A percentile compares a stretch with the other conserved stretches of the same genome.
These are phyloP conservation scores for Graphium colonna DNA, from an alignment of 2,888 invertebrate genomes.

Conservation along the genomic window DNA sequence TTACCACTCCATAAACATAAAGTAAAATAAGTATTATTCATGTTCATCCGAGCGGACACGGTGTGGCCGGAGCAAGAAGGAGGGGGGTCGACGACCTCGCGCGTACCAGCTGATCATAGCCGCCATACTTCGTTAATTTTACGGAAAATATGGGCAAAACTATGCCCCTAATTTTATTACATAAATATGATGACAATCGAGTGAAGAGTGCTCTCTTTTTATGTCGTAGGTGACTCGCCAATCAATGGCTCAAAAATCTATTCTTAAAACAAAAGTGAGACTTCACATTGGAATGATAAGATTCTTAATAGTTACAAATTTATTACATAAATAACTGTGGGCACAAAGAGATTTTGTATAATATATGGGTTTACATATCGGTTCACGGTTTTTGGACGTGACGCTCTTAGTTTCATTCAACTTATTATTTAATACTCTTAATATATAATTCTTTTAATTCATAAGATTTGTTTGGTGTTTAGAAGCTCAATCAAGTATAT, in stretches of 20 bases:
- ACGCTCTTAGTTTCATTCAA: constrained; percentile 19
- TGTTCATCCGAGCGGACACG: too few relatives aligned
- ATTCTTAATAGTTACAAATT: constrained; percentile 40
- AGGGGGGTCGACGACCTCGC: too few relatives aligned
- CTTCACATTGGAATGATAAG: constrained; percentile 43
- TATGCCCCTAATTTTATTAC: too few relatives aligned
- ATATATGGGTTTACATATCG: constrained; percentile 19
- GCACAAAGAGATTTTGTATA: constrained; percentile 25
- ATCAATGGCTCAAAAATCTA: constrained; percentile 37
- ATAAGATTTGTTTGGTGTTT: constrained; percentile 69
- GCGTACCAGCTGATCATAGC: too few relatives aligned
- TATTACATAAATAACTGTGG: constrained; percentile 37
- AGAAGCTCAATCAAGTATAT: constrained; percentile 47
- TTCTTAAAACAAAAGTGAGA: constrained; percentile 45
- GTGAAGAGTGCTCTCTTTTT: too few relatives aligned
- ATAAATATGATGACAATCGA: too few relatives aligned
- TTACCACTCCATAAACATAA: too few relatives aligned
- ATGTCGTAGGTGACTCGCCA: too few relatives aligned
- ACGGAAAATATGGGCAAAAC: too few relatives aligned
- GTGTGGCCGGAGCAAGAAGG: too few relatives aligned
- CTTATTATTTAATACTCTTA: constrained; percentile 27
- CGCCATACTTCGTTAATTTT: too few relatives aligned
- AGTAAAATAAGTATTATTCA: too few relatives aligned
- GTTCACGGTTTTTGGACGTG: constrained; percentile 22
- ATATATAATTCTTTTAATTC: constrained; percentile 57